These are phyloP conservation scores for Steinernema feltiae DNA, from an alignment of 1,140 invertebrate species.

Conservation along the genomic window DNA sequence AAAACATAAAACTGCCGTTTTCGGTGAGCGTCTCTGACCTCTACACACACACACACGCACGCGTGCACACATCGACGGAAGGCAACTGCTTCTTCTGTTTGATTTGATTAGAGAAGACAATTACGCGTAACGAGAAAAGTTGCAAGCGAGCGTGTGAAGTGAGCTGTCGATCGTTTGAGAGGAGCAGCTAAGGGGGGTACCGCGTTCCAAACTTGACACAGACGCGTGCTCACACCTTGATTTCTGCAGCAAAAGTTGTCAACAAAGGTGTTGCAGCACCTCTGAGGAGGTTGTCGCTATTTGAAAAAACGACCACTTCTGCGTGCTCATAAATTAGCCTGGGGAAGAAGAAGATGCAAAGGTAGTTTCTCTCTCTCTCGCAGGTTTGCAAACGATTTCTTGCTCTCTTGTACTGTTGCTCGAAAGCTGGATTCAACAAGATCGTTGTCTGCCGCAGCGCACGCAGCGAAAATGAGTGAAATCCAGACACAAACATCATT, in stretches of 20 bases:
- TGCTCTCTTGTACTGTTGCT: background rate
- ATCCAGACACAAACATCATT: too few relatives aligned
- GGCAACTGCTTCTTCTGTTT: too few relatives aligned
- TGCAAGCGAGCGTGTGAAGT: background rate
- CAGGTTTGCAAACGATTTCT: background rate
- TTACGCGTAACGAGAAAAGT: background rate
- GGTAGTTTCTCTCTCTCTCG: background rate
- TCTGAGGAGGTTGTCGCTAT: background rate
- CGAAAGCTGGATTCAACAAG: background rate
- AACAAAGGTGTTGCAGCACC: background rate
- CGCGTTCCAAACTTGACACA: background rate
- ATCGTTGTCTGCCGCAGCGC: too few relatives aligned
- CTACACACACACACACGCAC: background rate
- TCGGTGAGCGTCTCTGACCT: background rate
- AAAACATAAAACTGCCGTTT: conserved; percentile 12
- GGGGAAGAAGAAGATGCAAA: background rate
- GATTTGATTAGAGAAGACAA: conserved; percentile 10
- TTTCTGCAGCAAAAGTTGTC: background rate
- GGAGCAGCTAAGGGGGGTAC: background rate
- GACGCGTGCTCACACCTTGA: background rate
- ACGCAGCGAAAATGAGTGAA: too few relatives aligned
- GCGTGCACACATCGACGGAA: too few relatives aligned
- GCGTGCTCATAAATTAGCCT: conserved; percentile 13
- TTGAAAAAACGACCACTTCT: background rate
- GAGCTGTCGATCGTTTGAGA: background rate